Conservation (phyloP, 2,797 vertebrate genomes). For the Mus caroli region DNA sequence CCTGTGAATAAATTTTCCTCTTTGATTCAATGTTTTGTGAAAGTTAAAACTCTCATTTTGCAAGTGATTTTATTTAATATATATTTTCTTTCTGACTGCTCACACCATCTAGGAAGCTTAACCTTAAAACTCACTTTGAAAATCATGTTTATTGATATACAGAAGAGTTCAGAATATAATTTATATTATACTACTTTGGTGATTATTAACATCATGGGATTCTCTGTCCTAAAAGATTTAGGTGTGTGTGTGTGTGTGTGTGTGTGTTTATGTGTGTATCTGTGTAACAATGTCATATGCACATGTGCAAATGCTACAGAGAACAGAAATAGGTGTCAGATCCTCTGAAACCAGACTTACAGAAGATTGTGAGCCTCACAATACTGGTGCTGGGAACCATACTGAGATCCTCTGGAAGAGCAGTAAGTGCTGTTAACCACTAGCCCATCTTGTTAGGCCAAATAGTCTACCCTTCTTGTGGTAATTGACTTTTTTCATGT, state of each 20-base stretch:
- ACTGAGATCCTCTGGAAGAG: background rate
- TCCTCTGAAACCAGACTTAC: background rate
- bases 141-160: background rate
- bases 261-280: background rate
- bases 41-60: conserved; percentile 18
- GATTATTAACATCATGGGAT: background rate
- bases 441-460: background rate
- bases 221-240: background rate
- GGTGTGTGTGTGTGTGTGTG: background rate
- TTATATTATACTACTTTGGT: background rate
- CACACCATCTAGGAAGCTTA: background rate
- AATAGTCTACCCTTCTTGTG: background rate
- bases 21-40: conserved; percentile 39
- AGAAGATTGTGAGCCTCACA: background rate
- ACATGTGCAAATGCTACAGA: too few species aligned
- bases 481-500: background rate
- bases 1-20: conserved; percentile 11
- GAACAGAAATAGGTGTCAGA: background rate
- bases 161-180: conserved; percentile 3
- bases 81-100: background rate
- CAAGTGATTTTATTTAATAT: background rate
- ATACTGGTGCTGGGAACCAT: too few species aligned
- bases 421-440: background rate
- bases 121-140: background rate
- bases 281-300: background rate